Percentiles rank a stretch among this genome's conserved stretches.
These are phyloP conservation scores for Xerus inauris DNA, from an alignment of 2,113 vertebrate species.

Conservation along the genomic window DNA sequence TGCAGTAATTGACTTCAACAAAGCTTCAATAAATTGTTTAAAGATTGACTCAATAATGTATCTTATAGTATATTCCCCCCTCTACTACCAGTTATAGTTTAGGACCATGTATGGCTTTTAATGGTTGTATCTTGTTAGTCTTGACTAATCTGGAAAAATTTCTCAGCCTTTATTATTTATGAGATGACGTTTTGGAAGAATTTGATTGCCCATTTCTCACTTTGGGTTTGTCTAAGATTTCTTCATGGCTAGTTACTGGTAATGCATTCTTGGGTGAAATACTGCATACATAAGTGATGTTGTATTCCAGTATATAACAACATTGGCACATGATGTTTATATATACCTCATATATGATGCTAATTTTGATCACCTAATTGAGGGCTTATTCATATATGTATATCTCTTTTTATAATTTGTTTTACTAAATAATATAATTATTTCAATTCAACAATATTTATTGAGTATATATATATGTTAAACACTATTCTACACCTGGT, in stretches of 20 bases:
- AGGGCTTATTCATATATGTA: background rate
- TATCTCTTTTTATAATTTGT: background rate
- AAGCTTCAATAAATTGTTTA: slow-evolving; percentile 20
- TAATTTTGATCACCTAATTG: background rate
- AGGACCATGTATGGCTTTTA: background rate
- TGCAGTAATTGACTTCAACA: slow-evolving; percentile 6
- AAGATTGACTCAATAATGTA: background rate
- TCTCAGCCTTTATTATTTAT: slow-evolving; percentile 14
- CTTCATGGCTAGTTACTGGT: background rate
- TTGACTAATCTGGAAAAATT: slow-evolving; percentile 2
- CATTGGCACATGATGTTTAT: background rate
- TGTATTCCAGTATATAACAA: background rate
- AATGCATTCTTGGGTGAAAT: background rate
- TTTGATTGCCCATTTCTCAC: background rate
- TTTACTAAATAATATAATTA: slow-evolving; percentile 13
- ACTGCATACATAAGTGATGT: background rate
- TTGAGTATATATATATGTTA: background rate
- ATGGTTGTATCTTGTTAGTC: background rate
- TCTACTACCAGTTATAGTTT: background rate
- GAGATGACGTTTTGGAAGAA: background rate
- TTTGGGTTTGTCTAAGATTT: slow-evolving; percentile 14
- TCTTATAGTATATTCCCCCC: background rate
- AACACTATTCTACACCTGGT: background rate
- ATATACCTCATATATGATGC: background rate
- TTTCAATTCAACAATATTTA: slow-evolving; percentile 26